These are phyloP conservation scores for Suillia variegata DNA, from an alignment of 2,888 invertebrate genomes.

Conservation along the genomic window DNA sequence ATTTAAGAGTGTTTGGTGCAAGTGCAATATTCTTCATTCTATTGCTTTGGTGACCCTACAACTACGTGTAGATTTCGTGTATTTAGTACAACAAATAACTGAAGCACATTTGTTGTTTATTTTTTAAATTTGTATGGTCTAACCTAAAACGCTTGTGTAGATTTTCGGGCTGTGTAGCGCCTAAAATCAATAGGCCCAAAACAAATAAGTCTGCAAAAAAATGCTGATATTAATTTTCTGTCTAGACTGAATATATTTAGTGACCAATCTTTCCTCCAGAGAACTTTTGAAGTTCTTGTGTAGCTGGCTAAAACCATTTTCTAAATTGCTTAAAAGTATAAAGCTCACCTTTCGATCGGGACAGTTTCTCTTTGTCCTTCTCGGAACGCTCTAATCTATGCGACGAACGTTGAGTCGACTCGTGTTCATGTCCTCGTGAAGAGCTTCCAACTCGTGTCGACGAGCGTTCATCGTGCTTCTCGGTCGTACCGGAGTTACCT, in stretches of 20 bases:
- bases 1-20: too few relatives aligned
- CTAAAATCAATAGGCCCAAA: conserved; percentile 53
- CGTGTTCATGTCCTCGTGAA: conserved; percentile 39
- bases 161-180: conserved; percentile 51
- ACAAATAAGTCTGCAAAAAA: conserved; percentile 50
- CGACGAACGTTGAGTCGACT: conserved; percentile 32
- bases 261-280: too few relatives aligned
- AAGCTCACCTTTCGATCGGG: conserved; percentile 44
- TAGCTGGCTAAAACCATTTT: too few relatives aligned
- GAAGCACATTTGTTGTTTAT: too few relatives aligned
- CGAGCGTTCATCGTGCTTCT: conserved; percentile 25
- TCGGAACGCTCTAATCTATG: conserved; percentile 36
- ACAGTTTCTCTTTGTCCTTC: conserved; percentile 41
- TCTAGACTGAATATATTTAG: not conserved
- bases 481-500: not conserved
- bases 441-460: conserved; percentile 38
- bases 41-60: too few relatives aligned
- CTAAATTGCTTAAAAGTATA: too few relatives aligned
- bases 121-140: conserved; percentile 27
- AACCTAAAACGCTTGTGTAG: conserved; percentile 51
- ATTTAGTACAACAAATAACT: too few relatives aligned
- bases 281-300: too few relatives aligned
- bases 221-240: not conserved
- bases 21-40: too few relatives aligned
- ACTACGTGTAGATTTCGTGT: too few relatives aligned